Percentiles rank a stretch among this genome's conserved stretches.
Evolutionary conservation across 2,113 vertebrate genomes (phyloP).

Genomic region (Lates calcarifer): DNA sequence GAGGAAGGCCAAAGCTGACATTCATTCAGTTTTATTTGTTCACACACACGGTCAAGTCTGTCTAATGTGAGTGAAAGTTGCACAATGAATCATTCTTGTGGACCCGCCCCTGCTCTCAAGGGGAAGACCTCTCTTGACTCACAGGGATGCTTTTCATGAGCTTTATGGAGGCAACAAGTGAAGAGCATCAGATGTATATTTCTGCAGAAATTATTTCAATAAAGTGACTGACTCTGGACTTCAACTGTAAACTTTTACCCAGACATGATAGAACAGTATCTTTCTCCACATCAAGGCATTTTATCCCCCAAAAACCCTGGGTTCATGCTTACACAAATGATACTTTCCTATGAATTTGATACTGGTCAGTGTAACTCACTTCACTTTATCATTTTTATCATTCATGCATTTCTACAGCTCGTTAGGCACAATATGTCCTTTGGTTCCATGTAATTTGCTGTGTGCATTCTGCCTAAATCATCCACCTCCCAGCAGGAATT

Average conservation of each 20-base stretch:
- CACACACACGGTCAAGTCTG: conserved; percentile 21
- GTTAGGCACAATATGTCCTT: not conserved
- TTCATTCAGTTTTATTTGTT: conserved; percentile 18
- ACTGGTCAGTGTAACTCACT: not conserved
- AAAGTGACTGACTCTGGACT: not conserved
- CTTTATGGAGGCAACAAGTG: not conserved
- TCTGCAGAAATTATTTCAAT: not conserved
- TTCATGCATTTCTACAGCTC: not conserved
- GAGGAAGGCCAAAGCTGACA: conserved; percentile 26
- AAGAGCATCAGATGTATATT: not conserved
- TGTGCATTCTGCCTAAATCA: not conserved
- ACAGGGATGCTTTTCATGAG: not conserved
- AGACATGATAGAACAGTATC: not conserved
- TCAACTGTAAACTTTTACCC: too few relatives aligned
- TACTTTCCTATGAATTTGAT: not conserved
- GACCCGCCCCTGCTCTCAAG: not conserved
- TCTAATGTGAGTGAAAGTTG: conserved; percentile 7
- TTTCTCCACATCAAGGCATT: not conserved
- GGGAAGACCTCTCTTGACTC: not conserved
- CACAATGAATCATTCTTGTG: conserved; percentile 5
- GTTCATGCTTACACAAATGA: not conserved
- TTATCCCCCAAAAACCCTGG: not conserved
- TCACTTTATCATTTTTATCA: not conserved
- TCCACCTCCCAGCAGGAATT: not conserved
- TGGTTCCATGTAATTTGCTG: not conserved